A percentile compares a stretch with the other conserved stretches of the same genome.
Conservation (phyloP, 2,888 invertebrate species). For the Erannis defoliaria region DNA sequence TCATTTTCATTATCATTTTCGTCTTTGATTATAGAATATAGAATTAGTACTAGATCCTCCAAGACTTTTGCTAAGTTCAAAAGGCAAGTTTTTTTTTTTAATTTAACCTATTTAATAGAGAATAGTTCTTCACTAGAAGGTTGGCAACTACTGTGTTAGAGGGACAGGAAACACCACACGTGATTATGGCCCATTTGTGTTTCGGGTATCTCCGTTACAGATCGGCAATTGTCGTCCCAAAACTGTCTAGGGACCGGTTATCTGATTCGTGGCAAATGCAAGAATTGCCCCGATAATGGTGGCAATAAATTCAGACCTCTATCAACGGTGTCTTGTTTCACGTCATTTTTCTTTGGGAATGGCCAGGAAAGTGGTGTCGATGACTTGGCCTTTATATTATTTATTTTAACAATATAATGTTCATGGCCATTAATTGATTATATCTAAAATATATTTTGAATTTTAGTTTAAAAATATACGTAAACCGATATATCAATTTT, state of each 20-base stretch:
- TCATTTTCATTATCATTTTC: no score
- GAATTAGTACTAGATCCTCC: no score
- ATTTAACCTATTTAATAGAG: no score
- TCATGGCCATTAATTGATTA: background rate
- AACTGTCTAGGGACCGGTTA: slow-evolving; percentile 52
- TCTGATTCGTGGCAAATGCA: slow-evolving; percentile 65
- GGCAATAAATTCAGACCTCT: slow-evolving; percentile 65
- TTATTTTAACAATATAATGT: background rate
- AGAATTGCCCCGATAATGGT: slow-evolving; percentile 66
- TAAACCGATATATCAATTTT: background rate
- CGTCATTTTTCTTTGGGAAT: slow-evolving; percentile 51
- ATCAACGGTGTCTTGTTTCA: slow-evolving; percentile 57
- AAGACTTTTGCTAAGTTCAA: no score
- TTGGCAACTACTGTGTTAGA: slow-evolving; percentile 10
- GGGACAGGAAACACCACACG: slow-evolving; percentile 47
- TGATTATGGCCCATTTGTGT: slow-evolving; percentile 63
- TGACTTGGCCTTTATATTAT: slow-evolving; percentile 16
- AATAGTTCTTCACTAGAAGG: slow-evolving; percentile 6
- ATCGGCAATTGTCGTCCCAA: slow-evolving; percentile 62
- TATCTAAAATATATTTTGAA: background rate
- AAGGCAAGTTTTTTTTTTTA: no score
- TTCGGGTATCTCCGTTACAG: slow-evolving; percentile 64
- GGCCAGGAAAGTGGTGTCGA: slow-evolving; percentile 20
- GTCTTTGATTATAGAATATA: no score
- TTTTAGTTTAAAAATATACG: no score